phyloP scores from a whole-genome alignment of 2,113 vertebrate species.

The Drymodes brunneopygia region DNA sequence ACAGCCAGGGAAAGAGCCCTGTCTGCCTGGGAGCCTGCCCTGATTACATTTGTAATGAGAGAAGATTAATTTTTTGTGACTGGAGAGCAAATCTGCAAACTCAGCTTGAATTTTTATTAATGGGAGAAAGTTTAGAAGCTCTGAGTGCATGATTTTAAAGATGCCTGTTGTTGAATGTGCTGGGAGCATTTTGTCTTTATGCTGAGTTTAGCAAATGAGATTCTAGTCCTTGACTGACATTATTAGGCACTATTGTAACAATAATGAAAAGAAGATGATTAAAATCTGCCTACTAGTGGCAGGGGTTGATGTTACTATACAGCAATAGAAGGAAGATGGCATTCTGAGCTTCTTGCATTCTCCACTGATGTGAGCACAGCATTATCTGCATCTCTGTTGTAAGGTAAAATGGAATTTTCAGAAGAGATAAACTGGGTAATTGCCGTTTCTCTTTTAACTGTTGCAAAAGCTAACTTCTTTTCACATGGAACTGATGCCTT shows the following conservation, averaged over 20 bases:
- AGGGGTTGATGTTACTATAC: background rate
- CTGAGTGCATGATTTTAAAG: background rate
- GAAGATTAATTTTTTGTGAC: background rate
- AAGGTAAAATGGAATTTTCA: background rate
- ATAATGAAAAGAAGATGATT: constrained; percentile 43
- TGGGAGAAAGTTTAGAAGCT: background rate
- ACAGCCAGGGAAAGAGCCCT: background rate
- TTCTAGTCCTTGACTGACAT: constrained; percentile 19
- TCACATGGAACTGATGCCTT: background rate
- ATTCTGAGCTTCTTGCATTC: background rate
- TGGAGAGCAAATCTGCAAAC: background rate
- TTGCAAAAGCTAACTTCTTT: background rate
- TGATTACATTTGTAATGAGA: background rate
- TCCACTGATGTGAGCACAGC: background rate
- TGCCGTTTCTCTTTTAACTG: constrained; percentile 10
- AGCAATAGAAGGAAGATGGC: background rate
- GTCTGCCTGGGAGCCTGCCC: background rate
- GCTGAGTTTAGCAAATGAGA: constrained; percentile 33
- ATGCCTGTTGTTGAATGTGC: background rate
- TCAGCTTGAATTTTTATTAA: background rate
- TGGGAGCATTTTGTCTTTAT: background rate
- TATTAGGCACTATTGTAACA: constrained; percentile 16
- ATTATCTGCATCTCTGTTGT: background rate
- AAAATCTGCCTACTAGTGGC: constrained; percentile 45
- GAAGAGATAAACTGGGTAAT: background rate